These are phyloP conservation scores for Cheirogaleus medius DNA, from an alignment of 2,113 vertebrate genomes.

Conservation along the genomic window DNA sequence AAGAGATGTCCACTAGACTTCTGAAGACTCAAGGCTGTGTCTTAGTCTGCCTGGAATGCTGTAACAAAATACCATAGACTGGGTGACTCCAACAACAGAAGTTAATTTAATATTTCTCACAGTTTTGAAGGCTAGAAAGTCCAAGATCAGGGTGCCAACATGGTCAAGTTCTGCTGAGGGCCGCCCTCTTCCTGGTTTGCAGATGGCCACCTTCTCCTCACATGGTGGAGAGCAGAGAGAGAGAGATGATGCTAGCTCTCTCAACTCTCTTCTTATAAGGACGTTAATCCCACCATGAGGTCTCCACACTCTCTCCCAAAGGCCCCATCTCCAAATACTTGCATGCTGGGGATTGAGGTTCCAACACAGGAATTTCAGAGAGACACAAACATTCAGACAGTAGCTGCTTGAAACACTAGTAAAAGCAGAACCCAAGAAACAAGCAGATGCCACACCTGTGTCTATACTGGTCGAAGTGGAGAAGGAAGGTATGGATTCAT, in stretches of 20 bases:
- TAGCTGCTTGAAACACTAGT: background rate
- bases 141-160: background rate
- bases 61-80: background rate
- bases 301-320: background rate
- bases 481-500: background rate
- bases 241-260: background rate
- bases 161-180: background rate
- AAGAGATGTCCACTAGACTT: background rate
- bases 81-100: background rate
- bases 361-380: background rate
- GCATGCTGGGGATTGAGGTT: background rate
- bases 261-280: background rate
- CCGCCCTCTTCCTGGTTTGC: background rate
- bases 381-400: background rate
- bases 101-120: background rate
- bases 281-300: background rate
- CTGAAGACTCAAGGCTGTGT: background rate
- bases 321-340: background rate
- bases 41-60: background rate
- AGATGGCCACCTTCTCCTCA: background rate
- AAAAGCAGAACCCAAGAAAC: background rate
- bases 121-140: background rate
- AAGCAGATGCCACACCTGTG: background rate
- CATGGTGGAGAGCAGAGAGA: background rate
- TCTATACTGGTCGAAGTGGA: background rate